A percentile compares a stretch with the other conserved stretches of the same genome.
Conservation (phyloP, 2,888 invertebrate genomes). For the Ophion ventricosus region DNA sequence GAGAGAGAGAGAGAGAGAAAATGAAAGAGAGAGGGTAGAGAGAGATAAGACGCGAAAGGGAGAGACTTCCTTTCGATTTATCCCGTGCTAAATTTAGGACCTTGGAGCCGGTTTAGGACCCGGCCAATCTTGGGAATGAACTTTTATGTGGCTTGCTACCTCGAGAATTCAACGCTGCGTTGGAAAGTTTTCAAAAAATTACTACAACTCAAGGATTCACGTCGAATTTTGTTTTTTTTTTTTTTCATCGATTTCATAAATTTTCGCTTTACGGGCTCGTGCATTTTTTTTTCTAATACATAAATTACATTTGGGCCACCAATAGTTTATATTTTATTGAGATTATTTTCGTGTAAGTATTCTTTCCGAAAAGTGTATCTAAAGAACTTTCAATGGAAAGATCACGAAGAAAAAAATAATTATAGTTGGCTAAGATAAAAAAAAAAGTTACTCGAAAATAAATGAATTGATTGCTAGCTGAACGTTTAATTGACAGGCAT, state of each 20-base stretch:
- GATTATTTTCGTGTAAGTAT: no score
- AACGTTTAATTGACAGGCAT: no score
- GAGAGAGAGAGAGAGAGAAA: not conserved
- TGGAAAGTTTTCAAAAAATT: slow-evolving; percentile 4
- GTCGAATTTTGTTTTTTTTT: not conserved
- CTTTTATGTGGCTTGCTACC: not conserved
- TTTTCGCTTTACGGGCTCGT: not conserved
- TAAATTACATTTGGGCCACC: no score
- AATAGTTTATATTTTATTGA: no score
- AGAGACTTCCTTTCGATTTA: slow-evolving; percentile 65
- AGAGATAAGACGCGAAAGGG: not conserved
- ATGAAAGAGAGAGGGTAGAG: not conserved
- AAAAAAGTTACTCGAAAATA: no score
- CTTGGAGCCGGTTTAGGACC: slow-evolving; percentile 70
- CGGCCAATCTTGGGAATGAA: not conserved
- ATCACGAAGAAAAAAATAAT: no score
- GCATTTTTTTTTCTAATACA: no score
- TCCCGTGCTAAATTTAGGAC: slow-evolving; percentile 73
- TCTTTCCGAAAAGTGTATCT: no score
- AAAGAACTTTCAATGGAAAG: no score
- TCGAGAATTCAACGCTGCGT: not conserved
- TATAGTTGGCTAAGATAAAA: no score
- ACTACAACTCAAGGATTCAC: not conserved
- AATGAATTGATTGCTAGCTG: no score
- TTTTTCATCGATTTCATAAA: not conserved